Evolutionary conservation across 2,113 vertebrate genomes (phyloP), one percentile per base, ranked within the genome.

Genomic region (Cavia aperea): DNA sequence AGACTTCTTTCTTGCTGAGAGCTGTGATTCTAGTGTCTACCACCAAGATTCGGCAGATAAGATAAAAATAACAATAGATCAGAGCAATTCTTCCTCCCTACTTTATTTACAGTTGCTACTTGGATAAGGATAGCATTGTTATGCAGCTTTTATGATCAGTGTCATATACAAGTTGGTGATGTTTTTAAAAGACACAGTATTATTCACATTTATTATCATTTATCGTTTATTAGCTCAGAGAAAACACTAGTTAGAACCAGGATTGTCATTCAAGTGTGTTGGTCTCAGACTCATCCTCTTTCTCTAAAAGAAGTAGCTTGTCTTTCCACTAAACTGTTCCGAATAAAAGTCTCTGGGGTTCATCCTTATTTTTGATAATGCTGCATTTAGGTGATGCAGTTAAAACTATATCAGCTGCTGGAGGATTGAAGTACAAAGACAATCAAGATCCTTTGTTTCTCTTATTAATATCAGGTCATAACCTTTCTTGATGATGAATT

Each of bases 351-450:
- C 90, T 87, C 78, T 36, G 36, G n/a, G 89, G 89, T 81, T 93
- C 78, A 85, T 87, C 78, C 33, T 31, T 62, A 65, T 60, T 94
- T 91, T 86, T 96, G 89, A 77, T 90, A 86, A 91, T 87, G 54
- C 36, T 92, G 8, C 83, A 83, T 63, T 86, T 92, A 68, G 84
- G 79, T 86, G 89, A 91, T 68, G 10, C 24, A 75, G 73, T 70
- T 93, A 86, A 92, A 95, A 93, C 84, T 91, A 82, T 90, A 94
- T 92, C 84, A 93, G 49, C 4, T 83, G 14, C 43, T 88, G 78
- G 51, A 75, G 68, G 49, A 86, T 68, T 79, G 79, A 68, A 92
- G 92, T 75, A 78, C 46, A 92, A 93, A 92, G 10, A n/a, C 90
- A 89, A 91, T 92, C 16, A 83, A 91, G 93, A 86, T 1, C 14